Percentiles rank a stretch among this genome's conserved stretches.
Evolutionary conservation across 1,140 invertebrate species (phyloP).

Genomic region (Ceratitis capitata): DNA sequence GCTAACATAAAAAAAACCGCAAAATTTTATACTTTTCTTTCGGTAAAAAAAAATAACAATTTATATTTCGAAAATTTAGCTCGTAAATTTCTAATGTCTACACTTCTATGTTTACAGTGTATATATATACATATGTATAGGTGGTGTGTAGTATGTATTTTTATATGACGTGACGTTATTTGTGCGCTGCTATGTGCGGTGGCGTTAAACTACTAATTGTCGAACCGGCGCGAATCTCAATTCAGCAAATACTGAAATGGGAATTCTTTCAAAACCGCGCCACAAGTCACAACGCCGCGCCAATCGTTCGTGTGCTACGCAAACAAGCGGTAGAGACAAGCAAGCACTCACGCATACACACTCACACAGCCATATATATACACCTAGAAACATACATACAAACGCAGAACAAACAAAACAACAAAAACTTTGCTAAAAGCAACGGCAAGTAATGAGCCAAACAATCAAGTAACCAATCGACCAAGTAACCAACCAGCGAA

Average conservation of each 20-base stretch:
- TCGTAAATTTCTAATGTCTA: not conserved
- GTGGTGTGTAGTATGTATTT: not conserved
- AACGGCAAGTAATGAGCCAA: not conserved
- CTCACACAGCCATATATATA: slow-evolving; percentile 4
- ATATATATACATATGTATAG: not conserved
- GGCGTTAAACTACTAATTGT: slow-evolving; percentile 24
- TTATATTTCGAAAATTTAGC: too few relatives aligned
- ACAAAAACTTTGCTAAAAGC: slow-evolving; percentile 1
- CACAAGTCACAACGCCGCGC: slow-evolving; percentile 26
- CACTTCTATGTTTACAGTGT: not conserved
- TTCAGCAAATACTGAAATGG: slow-evolving; percentile 64
- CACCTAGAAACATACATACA: not conserved
- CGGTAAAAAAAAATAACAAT: too few relatives aligned
- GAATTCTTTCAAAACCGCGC: slow-evolving; percentile 58
- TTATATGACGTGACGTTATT: not conserved
- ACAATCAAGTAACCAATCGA: not conserved
- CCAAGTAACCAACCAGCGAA: not conserved
- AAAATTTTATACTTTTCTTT: not conserved
- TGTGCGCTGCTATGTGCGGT: not conserved
- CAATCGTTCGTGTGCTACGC: not conserved
- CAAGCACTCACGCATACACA: slow-evolving; percentile 12
- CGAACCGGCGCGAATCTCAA: slow-evolving; percentile 60
- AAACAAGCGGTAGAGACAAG: slow-evolving; percentile 4
- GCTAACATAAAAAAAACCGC: not conserved
- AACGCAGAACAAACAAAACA: slow-evolving; percentile 3